phyloP scores from a whole-genome alignment of 2,888 invertebrate species.

The Latrodectus elegans region DNA sequence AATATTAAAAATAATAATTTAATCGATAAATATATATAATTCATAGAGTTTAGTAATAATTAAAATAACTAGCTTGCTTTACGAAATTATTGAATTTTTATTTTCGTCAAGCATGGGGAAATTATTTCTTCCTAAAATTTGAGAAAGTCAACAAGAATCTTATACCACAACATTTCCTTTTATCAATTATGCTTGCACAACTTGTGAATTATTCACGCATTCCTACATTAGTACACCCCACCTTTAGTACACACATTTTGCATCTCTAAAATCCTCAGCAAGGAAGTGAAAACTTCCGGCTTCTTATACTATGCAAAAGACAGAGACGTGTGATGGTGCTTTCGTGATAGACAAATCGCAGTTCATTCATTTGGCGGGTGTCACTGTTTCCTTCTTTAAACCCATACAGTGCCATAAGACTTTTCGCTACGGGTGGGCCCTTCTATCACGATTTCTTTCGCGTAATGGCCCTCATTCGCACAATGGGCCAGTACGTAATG shows the following conservation, averaged over 20 bases:
- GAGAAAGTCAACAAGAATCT: no score
- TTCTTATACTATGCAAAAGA: neutral
- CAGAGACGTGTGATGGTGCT: neutral
- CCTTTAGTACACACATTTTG: neutral
- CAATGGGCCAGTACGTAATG: neutral
- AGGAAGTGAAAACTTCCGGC: neutral
- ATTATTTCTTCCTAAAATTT: no score
- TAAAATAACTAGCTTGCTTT: no score
- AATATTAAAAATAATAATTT: no score
- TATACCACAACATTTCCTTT: no score
- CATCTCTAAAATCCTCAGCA: neutral
- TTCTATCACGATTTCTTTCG: neutral
- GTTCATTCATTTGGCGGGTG: neutral
- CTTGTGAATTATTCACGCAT: no score
- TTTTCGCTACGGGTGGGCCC: neutral
- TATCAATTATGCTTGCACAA: no score
- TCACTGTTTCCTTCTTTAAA: neutral
- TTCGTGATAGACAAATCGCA: neutral
- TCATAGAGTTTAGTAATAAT: no score
- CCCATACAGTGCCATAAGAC: neutral
- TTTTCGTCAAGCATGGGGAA: no score
- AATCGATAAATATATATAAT: no score
- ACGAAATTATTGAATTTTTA: no score
- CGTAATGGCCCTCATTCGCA: neutral
- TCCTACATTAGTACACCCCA: no score